Conservation (phyloP, 2,113 vertebrate species). For the Hydrolagus affinis region DNA sequence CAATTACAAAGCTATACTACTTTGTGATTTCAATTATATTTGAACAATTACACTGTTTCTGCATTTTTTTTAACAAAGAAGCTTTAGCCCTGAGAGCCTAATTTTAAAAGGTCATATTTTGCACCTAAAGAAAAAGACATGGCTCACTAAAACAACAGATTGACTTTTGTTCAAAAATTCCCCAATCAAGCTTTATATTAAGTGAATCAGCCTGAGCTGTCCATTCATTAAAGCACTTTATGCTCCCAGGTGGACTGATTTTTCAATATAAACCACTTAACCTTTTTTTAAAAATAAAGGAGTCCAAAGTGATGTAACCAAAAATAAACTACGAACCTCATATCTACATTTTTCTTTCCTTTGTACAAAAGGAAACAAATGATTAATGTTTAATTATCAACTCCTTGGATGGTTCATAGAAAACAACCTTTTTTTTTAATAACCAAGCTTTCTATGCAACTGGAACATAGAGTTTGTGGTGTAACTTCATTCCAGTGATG, state of each 20-base stretch:
- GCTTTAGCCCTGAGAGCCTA: background rate
- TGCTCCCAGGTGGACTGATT: background rate
- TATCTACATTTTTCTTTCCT: background rate
- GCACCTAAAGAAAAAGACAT: background rate
- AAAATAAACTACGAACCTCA: background rate
- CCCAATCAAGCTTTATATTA: background rate
- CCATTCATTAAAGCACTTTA: background rate
- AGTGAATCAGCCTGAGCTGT: background rate
- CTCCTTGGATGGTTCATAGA: background rate
- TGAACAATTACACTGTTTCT: background rate
- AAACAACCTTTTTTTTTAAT: background rate
- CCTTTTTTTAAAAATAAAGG: background rate
- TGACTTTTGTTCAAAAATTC: background rate
- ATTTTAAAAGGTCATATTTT: background rate
- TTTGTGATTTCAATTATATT: background rate
- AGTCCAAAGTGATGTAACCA: background rate
- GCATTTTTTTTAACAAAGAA: background rate
- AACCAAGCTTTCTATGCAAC: background rate
- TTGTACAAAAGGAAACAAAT: background rate
- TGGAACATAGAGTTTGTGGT: background rate
- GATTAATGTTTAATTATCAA: background rate
- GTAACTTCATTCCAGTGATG: background rate
- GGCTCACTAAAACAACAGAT: background rate
- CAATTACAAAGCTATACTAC: background rate
- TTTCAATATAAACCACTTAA: background rate